phyloP scores from a whole-genome alignment of 2,797 vertebrate species.

The Hippopotamyrus pictus region DNA sequence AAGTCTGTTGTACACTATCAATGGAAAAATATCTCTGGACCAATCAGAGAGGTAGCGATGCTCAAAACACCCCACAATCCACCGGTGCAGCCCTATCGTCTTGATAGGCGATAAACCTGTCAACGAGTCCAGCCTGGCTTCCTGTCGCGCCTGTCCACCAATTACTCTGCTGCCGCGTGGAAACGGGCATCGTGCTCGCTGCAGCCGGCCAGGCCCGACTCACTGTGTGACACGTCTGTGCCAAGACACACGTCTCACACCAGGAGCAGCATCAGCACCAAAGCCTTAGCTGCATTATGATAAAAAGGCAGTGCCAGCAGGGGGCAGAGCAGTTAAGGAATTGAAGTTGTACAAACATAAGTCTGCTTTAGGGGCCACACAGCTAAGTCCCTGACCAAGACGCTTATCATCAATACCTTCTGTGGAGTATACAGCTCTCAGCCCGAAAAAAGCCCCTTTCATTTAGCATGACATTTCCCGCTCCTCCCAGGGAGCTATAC shows the following conservation, averaged over 20 bases:
- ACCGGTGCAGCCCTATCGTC: not conserved
- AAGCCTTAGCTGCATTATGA: not conserved
- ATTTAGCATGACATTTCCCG: not conserved
- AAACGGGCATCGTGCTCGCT: not conserved
- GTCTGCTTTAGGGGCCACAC: not conserved
- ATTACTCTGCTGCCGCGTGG: not conserved
- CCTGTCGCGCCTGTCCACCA: not conserved
- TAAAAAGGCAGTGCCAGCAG: not conserved
- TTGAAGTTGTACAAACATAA: not conserved
- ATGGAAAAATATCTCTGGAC: not conserved
- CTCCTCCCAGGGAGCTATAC: not conserved
- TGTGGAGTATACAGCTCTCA: not conserved
- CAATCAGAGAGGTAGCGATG: not conserved
- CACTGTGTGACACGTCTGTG: not conserved
- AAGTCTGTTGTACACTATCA: not conserved
- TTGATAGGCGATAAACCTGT: not conserved
- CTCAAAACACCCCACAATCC: not conserved
- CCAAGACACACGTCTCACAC: not conserved
- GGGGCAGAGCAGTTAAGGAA: not conserved
- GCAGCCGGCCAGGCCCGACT: not conserved
- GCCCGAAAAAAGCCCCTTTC: not conserved
- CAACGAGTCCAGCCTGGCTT: no score
- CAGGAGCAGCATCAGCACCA: not conserved
- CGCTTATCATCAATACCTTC: not conserved
- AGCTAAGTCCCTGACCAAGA: not conserved